These are phyloP conservation scores for Forficula auricularia DNA, from an alignment of 1,140 invertebrate species.

Conservation along the genomic window DNA sequence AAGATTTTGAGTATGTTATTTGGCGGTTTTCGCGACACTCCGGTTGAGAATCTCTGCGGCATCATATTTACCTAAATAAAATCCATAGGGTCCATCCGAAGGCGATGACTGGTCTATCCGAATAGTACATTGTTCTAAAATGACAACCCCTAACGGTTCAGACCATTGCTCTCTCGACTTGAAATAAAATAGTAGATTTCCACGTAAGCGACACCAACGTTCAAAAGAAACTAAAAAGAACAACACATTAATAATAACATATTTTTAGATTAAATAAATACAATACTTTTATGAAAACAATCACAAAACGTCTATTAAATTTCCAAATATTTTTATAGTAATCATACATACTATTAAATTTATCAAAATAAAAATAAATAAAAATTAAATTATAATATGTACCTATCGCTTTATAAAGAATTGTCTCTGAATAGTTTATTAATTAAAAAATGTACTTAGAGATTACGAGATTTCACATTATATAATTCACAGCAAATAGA, in stretches of 20 bases:
- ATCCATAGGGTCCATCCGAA: conserved; percentile 40
- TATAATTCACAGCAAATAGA: too few species aligned
- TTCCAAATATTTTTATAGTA: background rate
- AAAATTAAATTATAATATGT: too few species aligned
- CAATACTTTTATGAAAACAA: too few species aligned
- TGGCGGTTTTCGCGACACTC: too few species aligned
- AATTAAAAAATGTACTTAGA: too few species aligned
- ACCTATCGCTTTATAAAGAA: too few species aligned
- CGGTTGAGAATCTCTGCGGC: too few species aligned
- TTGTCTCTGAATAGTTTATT: too few species aligned
- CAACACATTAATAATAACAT: conserved; percentile 11
- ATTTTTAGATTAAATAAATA: background rate
- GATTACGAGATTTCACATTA: too few species aligned
- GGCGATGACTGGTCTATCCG: conserved; percentile 42
- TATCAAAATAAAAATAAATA: too few species aligned
- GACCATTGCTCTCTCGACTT: conserved; percentile 77
- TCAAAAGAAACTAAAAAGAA: conserved; percentile 53
- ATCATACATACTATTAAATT: background rate
- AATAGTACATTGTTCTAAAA: conserved; percentile 71
- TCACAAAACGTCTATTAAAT: too few species aligned
- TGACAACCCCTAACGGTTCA: conserved; percentile 68
- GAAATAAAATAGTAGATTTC: conserved; percentile 87
- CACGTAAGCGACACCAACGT: conserved; percentile 77
- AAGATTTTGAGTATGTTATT: too few species aligned
- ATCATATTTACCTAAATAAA: conserved; percentile 55